Evolutionary conservation across 2,888 invertebrate genomes (phyloP), one percentile per base, ranked within the genome.

Genomic region (Chironomus tentans): DNA sequence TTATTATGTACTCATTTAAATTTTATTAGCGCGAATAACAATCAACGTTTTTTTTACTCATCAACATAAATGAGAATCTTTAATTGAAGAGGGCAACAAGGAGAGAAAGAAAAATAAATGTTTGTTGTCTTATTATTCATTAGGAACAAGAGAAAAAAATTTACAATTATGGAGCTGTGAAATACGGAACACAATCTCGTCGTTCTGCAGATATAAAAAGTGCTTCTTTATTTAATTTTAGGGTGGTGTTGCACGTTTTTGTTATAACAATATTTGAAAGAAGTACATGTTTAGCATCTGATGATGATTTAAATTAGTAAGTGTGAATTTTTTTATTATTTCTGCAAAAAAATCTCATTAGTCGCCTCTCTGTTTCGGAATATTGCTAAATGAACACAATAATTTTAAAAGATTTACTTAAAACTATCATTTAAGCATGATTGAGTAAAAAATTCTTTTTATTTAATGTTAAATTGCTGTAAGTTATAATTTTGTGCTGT

Each of bases 191-290:
- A 13, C 65, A 65, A 24, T 24, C 15, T 50, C 50, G 13, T 13
- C 50, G 50, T 15, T 15, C 6, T 28, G 28, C 38, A 38, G 38
- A 38, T 38, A 38, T 38, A 38, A 38, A 38, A 38, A 4, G 50
- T n/a, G 50, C 50, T 50, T 50, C 56, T 56, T 56, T 56, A 56
- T 56, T 38, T 38, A 38, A 38, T 38, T 38, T 38, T 38, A 38
- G 56, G 56, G 56, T 56, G 22, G n/a, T 65, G 65, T 13, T 65
- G 65, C 65, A 65, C 65, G 65, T 65, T 65, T 65, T 65, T 65
- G 65, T 65, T 65, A 65, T 21, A 24, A 24, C 65, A 21, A 24
- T 65, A 21, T 15, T 38, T 38, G 38, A 38, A 38, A 56, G 18
- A 18, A 7, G 56, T 56, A 56, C 18, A 56, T 56, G 56, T 56